Evolutionary conservation across 2,797 vertebrate genomes (phyloP).

Genomic region (Trematomus bernacchii): DNA sequence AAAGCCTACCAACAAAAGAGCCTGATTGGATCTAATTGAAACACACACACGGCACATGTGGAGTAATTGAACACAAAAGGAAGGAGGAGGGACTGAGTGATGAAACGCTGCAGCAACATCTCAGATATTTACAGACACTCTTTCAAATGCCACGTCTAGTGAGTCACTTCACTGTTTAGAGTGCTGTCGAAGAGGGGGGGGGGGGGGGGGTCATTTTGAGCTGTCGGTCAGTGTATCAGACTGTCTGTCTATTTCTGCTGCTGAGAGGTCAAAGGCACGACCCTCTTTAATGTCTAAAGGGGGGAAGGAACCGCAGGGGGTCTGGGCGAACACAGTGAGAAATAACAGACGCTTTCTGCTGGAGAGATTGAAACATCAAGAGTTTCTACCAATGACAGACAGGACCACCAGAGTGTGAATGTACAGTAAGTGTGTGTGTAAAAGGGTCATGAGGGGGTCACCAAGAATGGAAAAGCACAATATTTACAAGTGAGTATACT

Average conservation of each 20-base stretch:
- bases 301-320: slow-evolving; percentile 37
- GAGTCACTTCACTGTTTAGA: slow-evolving; percentile 79
- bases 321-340: slow-evolving; percentile 2
- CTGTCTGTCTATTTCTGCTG: slow-evolving; percentile 62
- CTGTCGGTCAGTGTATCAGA: slow-evolving; percentile 74
- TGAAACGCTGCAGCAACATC: slow-evolving; percentile 61
- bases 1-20: slow-evolving; percentile 58
- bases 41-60: slow-evolving; percentile 27
- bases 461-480: no score
- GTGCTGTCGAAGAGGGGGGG: slow-evolving; percentile 33
- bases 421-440: no score
- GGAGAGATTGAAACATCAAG: slow-evolving; percentile 1
- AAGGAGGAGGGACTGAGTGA: slow-evolving; percentile 29
- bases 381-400: no score
- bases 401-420: no score
- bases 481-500: no score
- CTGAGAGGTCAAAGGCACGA: slow-evolving; percentile 64
- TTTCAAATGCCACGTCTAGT: slow-evolving; percentile 66
- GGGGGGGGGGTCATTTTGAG: slow-evolving; percentile 50
- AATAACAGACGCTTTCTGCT: slow-evolving; percentile 26
- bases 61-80: slow-evolving; percentile 7
- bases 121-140: slow-evolving; percentile 71
- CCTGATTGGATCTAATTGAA: slow-evolving; percentile 59
- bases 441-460: no score
- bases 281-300: slow-evolving; percentile 49